These are phyloP conservation scores for Columba livia DNA, from an alignment of 2,113 vertebrate species.

Conservation along the genomic window DNA sequence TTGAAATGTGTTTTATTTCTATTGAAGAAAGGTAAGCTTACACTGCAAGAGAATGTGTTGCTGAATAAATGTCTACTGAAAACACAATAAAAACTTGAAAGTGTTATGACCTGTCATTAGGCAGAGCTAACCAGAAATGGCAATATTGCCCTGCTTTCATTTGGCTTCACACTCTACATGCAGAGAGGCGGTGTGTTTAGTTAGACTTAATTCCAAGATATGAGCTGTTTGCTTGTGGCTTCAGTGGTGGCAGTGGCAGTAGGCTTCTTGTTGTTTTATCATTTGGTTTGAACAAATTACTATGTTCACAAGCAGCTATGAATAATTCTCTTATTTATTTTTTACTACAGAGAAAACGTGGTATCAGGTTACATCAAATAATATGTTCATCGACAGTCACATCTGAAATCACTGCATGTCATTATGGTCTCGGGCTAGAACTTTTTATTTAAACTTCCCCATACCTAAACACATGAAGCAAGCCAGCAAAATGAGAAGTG, in stretches of 20 bases:
- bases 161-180: neutral
- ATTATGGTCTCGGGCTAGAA: neutral
- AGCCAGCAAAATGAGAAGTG: neutral
- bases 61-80: constrained; percentile 54
- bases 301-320: neutral
- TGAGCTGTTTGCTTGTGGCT: constrained; percentile 7
- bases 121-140: constrained; percentile 38
- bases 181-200: constrained; percentile 24
- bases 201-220: constrained; percentile 51
- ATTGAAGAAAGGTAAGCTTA: constrained; percentile 56
- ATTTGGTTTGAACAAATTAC: constrained; percentile 34
- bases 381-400: neutral
- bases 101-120: constrained; percentile 22
- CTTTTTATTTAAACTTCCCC: neutral
- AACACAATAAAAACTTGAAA: constrained; percentile 52
- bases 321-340: neutral
- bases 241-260: neutral
- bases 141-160: constrained; percentile 24
- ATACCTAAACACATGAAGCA: neutral
- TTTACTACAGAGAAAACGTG: neutral
- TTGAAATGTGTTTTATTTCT: constrained; percentile 68
- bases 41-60: neutral
- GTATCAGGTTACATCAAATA: neutral
- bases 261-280: neutral
- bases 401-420: neutral